These are phyloP conservation scores for Drosophila tani DNA, from an alignment of 1,140 invertebrate genomes.

Conservation along the genomic window DNA sequence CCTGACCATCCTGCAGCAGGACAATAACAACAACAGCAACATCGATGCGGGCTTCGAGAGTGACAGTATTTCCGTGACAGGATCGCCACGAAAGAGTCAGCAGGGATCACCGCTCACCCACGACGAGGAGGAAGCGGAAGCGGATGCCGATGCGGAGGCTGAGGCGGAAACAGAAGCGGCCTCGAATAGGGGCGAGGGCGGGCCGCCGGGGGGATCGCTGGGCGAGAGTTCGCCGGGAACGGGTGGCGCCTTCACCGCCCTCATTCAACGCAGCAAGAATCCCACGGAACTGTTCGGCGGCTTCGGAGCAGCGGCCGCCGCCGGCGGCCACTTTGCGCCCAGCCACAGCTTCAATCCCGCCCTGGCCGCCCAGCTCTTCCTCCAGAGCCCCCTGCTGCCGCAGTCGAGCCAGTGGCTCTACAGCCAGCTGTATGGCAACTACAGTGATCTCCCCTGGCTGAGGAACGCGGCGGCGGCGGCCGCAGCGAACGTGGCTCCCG, in stretches of 20 bases:
- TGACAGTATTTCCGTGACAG: conserved; percentile 89
- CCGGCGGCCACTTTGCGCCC: conserved; percentile 73
- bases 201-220: background rate
- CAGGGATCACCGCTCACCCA: conserved; percentile 59
- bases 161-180: conserved; percentile 37
- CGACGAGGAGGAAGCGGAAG: conserved; percentile 65
- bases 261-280: conserved; percentile 81
- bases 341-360: conserved; percentile 88
- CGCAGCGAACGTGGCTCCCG: conserved; percentile 7
- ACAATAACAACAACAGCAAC: conserved; percentile 75
- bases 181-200: conserved; percentile 3
- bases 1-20: conserved; percentile 64
- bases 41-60: conserved; percentile 85
- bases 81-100: conserved; percentile 85
- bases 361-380: conserved; percentile 89
- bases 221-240: conserved; percentile 13
- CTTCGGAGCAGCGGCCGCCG: conserved; percentile 71
- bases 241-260: conserved; percentile 80
- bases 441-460: conserved; percentile 88
- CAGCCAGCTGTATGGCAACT: conserved; percentile 88
- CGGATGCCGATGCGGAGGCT: conserved; percentile 27
- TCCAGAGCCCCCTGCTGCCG: conserved; percentile 89
- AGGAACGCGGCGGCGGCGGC: conserved; percentile 62
- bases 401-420: conserved; percentile 91
- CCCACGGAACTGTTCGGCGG: conserved; percentile 83